phyloP scores from a whole-genome alignment of 2,888 invertebrate species.

The Caenorhabditis sp. region DNA sequence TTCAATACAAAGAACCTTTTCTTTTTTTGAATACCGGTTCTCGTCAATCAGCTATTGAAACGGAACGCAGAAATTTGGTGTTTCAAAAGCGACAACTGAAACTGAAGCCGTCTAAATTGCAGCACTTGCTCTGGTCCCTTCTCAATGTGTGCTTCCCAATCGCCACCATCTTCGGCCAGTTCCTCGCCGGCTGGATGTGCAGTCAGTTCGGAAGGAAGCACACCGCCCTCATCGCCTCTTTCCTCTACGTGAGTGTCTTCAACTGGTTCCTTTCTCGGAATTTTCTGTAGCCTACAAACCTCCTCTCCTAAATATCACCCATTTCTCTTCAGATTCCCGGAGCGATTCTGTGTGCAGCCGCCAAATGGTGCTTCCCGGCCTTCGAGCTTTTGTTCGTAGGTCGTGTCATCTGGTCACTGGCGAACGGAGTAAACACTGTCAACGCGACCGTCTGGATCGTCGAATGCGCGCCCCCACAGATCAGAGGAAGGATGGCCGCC shows the following conservation, averaged over 20 bases:
- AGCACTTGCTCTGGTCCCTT: conserved; percentile 69
- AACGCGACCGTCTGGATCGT: conserved; percentile 73
- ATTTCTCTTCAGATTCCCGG: conserved; percentile 59
- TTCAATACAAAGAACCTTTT: not conserved
- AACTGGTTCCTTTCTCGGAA: not conserved
- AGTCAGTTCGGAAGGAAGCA: conserved; percentile 60
- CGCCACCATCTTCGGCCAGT: conserved; percentile 71
- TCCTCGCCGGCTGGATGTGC: conserved; percentile 68
- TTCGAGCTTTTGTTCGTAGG: conserved; percentile 69
- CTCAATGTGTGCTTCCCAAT: conserved; percentile 71
- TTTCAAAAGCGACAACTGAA: not conserved
- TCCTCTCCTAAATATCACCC: not conserved
- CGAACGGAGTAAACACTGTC: conserved; percentile 69
- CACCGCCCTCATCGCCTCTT: conserved; percentile 62
- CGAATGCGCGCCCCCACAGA: conserved; percentile 67
- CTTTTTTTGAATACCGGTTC: conserved; percentile 12
- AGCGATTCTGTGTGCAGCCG: conserved; percentile 56
- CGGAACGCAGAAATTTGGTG: too few relatives aligned
- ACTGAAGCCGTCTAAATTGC: conserved; percentile 17
- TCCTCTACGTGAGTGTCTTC: conserved; percentile 54
- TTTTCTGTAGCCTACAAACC: too few relatives aligned
- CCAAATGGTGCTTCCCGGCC: conserved; percentile 63
- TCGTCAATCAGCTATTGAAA: not conserved
- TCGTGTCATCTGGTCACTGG: conserved; percentile 69
- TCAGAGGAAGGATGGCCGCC: conserved; percentile 67